These are phyloP conservation scores for Anhinga rufa DNA, from an alignment of 2,113 vertebrate species.

Conservation along the genomic window DNA sequence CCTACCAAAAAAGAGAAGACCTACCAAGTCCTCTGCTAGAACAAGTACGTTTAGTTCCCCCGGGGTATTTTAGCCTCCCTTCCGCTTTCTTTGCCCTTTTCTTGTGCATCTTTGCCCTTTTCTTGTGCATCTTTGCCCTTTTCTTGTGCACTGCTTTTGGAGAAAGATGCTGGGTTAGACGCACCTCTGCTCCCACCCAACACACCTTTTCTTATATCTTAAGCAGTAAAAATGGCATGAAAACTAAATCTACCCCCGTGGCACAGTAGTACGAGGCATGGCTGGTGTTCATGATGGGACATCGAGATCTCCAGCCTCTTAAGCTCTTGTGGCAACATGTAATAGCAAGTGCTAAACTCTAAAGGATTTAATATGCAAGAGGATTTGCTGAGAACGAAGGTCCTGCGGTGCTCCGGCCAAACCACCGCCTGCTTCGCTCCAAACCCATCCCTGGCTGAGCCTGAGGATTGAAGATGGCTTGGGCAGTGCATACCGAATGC, in stretches of 20 bases:
- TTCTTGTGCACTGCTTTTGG: not conserved
- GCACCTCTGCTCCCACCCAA: not conserved
- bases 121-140: not conserved
- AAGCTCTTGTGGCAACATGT: not conserved
- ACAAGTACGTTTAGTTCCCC: too few species aligned
- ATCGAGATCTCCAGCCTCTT: not conserved
- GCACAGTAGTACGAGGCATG: not conserved
- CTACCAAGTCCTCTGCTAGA: not conserved
- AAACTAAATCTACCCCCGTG: not conserved
- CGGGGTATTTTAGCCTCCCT: not conserved
- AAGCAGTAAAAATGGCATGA: not conserved
- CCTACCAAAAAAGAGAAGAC: not conserved
- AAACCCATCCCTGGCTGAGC: not conserved
- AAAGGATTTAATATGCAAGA: not conserved
- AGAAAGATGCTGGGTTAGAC: not conserved
- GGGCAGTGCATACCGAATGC: not conserved
- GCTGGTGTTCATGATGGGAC: not conserved
- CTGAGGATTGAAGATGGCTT: not conserved
- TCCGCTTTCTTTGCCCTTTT: not conserved
- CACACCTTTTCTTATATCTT: not conserved
- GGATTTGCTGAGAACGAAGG: not conserved
- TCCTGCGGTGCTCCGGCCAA: not conserved
- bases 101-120: not conserved
- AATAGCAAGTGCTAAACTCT: not conserved
- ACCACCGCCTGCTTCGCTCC: not conserved